Evolutionary conservation across 2,888 invertebrate genomes (phyloP), one percentile per base, ranked within the genome.

Genomic region (Drosophila merina): DNA sequence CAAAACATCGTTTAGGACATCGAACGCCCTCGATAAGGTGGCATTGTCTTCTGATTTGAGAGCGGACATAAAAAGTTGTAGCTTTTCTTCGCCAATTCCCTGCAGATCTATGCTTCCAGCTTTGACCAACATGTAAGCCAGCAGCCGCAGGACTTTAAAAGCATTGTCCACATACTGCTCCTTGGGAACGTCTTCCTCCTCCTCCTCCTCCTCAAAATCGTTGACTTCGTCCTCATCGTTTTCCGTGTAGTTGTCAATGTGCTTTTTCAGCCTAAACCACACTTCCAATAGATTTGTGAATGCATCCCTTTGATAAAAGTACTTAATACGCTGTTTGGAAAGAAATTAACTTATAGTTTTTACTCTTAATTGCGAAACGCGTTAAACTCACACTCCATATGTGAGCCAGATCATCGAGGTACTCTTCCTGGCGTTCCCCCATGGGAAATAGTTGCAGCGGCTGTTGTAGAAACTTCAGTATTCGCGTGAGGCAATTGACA

Each of bases 321-420:
- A 89, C n/a, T 84, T 85, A 1, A 92, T 76, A 1, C 90, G 88
- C 89, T 91, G 75, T 9, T 88, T 0, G 40, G 28, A 0, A 2
- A 0, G 1, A 9, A 51, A 14, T 8, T n/a, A 1, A 38, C 0
- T 25, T 9, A 8, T 0, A 0, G 1, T 4, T 14, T 31, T 1
- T 8, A 3, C 20, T 10, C 7, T 6, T 5, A 12, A 6, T n/a
- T n/a, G 2, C 4, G 7, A 3, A 4, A 4, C 9, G 7, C 0
- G 10, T 0, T 3, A 0, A 10, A 38, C 72, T 78, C 72, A 90
- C 89, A 67, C 76, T 82, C 57, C 85, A 81, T 14, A 91, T 82
- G 71, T 91, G 91, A 26, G 88, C 89, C 25, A 92, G 55, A 57
- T 90, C 91, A 45, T 91, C 92, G 2, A 92, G 75, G 20, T 89